These are phyloP conservation scores for Etheostoma spectabile DNA, from an alignment of 2,113 vertebrate genomes.

Conservation along the genomic window DNA sequence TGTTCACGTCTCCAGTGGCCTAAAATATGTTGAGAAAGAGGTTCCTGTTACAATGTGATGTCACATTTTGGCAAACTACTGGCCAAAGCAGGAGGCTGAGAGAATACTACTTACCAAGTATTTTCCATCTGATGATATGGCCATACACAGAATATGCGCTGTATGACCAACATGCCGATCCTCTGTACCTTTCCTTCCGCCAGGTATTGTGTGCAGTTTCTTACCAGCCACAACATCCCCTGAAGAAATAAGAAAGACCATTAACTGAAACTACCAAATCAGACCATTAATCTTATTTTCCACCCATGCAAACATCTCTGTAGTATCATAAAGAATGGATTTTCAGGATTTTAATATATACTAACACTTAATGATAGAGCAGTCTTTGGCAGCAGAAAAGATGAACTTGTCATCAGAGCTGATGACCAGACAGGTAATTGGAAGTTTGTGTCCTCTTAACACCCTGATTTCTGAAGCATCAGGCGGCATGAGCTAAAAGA, in stretches of 20 bases:
- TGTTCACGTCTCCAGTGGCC: slow-evolving; percentile 95
- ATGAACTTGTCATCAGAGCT: slow-evolving; percentile 90
- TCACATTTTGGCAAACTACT: neutral
- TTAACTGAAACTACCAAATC: neutral
- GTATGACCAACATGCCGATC: slow-evolving; percentile 88
- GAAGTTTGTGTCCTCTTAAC: slow-evolving; percentile 92
- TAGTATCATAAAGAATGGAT: neutral
- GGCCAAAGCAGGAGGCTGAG: neutral
- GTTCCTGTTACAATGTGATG: neutral
- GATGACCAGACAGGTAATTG: slow-evolving; percentile 93
- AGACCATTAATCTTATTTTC: neutral
- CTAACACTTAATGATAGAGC: slow-evolving; percentile 96
- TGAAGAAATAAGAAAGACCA: slow-evolving; percentile 51
- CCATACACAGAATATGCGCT: slow-evolving; percentile 91
- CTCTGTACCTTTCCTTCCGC: slow-evolving; percentile 88
- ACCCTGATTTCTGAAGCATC: slow-evolving; percentile 86
- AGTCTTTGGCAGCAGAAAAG: slow-evolving; percentile 95
- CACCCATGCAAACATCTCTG: neutral
- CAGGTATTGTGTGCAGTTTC: slow-evolving; percentile 88
- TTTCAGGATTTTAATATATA: slow-evolving; percentile 20
- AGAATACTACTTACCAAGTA: slow-evolving; percentile 87
- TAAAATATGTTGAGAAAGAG: slow-evolving; percentile 59
- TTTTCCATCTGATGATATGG: slow-evolving; percentile 94
- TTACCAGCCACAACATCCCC: slow-evolving; percentile 92
- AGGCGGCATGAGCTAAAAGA: slow-evolving; percentile 86